A percentile compares a stretch with the other conserved stretches of the same genome.
Evolutionary conservation across 2,797 vertebrate genomes (phyloP).

Genomic region (Hipposideros larvatus): DNA sequence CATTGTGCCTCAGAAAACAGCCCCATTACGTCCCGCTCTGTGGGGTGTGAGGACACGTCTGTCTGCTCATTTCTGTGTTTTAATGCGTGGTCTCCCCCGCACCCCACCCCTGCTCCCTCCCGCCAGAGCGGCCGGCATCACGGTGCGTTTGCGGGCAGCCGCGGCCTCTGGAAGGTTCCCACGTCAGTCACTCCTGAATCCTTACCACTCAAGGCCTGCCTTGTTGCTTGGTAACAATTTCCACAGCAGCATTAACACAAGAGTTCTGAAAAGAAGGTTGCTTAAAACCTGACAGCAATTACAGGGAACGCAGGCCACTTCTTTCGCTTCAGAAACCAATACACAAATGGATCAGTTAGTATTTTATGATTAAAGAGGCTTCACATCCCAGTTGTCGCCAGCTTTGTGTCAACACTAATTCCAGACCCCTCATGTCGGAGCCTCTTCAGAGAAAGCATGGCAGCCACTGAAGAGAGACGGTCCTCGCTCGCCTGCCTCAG

Average conservation of each 20-base stretch:
- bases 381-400: fast-evolving
- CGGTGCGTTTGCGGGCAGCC: fast-evolving
- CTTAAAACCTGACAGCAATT: conserved; percentile 74
- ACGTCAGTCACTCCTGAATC: neutral
- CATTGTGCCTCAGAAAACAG: no score
- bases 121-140: fast-evolving
- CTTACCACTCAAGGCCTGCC: neutral
- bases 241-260: conserved; percentile 58
- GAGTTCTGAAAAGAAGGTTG: conserved; percentile 68
- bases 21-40: no score
- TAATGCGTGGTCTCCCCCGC: fast-evolving
- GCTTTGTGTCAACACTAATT: neutral
- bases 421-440: neutral
- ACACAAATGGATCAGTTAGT: neutral
- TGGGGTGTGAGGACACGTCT: no score
- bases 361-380: conserved; percentile 2
- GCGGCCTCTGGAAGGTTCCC: neutral
- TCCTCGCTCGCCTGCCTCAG: neutral
- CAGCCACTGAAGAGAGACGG: neutral
- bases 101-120: fast-evolving
- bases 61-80: neutral
- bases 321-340: conserved; percentile 37
- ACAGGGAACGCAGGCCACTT: conserved; percentile 37
- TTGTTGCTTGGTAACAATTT: conserved; percentile 83
- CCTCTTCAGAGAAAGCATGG: neutral